A percentile compares a stretch with the other conserved stretches of the same genome.
Evolutionary conservation across 1,140 invertebrate species (phyloP).

Genomic region (Bombus polaris): DNA sequence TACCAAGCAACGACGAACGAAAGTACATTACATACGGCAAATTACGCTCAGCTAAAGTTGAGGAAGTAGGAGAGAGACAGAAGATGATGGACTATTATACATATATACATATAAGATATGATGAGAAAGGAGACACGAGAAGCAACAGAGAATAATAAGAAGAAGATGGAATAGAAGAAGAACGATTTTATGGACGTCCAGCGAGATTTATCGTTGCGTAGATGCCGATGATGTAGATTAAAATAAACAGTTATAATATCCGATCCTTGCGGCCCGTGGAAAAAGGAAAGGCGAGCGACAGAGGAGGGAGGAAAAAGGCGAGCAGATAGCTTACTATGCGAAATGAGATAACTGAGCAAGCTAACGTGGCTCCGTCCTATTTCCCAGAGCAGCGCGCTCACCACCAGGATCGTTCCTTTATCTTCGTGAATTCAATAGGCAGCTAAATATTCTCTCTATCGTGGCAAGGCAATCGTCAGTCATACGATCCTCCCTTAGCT

Average conservation of each 20-base stretch:
- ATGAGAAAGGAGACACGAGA: background rate
- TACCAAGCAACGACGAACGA: slow-evolving; percentile 27
- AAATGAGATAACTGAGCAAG: slow-evolving; percentile 46
- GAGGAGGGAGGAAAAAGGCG: slow-evolving; percentile 13
- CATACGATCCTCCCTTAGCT: background rate
- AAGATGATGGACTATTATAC: background rate
- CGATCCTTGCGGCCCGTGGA: slow-evolving; percentile 3
- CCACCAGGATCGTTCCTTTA: slow-evolving; percentile 50
- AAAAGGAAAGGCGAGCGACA: slow-evolving; percentile 4
- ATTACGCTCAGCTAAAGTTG: background rate
- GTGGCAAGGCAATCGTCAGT: background rate
- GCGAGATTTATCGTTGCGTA: slow-evolving; percentile 61
- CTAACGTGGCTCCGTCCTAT: slow-evolving; percentile 55
- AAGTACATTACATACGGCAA: slow-evolving; percentile 24
- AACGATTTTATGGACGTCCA: slow-evolving; percentile 43
- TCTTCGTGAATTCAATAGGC: slow-evolving; percentile 30
- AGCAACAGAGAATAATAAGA: background rate
- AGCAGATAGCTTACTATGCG: slow-evolving; percentile 31
- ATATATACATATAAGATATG: background rate
- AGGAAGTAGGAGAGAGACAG: background rate
- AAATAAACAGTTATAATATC: slow-evolving; percentile 66
- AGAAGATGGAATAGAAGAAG: background rate
- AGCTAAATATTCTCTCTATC: slow-evolving; percentile 5
- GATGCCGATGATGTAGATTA: slow-evolving; percentile 64
- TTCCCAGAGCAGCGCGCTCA: slow-evolving; percentile 39